Evolutionary conservation across 2,888 invertebrate genomes (phyloP).

Genomic region (Nephrotoma flavescens): DNA sequence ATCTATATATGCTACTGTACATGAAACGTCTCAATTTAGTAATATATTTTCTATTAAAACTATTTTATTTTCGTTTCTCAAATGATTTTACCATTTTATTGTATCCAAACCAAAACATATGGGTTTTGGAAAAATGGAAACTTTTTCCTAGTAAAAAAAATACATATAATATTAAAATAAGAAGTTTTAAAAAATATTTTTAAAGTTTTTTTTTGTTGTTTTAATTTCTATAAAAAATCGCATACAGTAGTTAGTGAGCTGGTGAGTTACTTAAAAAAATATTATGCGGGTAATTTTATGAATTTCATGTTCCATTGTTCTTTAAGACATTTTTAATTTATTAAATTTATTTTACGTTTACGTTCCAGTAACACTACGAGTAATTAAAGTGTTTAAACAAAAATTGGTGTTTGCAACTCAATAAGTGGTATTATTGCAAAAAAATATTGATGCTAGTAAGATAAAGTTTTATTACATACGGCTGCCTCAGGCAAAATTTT

Average conservation of each 20-base stretch:
- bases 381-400: no score
- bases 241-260: not conserved
- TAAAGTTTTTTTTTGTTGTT: not conserved
- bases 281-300: not conserved
- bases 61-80: not conserved
- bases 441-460: no score
- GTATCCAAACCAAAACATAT: not conserved
- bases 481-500: no score
- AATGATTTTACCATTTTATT: not conserved
- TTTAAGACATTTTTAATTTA: not conserved
- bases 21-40: not conserved
- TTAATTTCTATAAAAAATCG: not conserved
- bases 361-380: not conserved
- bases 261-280: not conserved
- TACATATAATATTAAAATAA: not conserved
- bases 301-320: not conserved
- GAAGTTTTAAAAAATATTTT: not conserved
- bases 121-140: not conserved
- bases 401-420: no score
- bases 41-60: not conserved
- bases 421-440: no score
- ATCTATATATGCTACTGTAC: not conserved
- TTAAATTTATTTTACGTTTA: not conserved
- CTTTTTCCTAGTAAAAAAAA: not conserved
- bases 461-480: no score